phyloP scores from a whole-genome alignment of 2,888 invertebrate genomes.

The Limnephilus marmoratus region DNA sequence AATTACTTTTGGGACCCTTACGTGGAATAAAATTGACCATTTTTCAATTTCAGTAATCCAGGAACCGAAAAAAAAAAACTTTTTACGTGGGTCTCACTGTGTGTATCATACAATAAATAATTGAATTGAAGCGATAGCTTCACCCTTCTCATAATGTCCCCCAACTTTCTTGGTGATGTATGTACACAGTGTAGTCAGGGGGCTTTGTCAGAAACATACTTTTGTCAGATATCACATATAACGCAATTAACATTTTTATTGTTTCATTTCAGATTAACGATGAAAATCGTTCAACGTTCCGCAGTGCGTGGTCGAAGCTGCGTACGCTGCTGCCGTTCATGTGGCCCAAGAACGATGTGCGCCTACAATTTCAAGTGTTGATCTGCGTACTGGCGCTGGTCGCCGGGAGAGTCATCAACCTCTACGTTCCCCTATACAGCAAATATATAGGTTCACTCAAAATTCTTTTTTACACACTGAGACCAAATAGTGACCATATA shows the following conservation, averaged over 20 bases:
- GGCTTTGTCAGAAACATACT: neutral
- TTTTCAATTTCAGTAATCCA: too few relatives aligned
- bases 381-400: slow-evolving; percentile 87
- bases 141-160: too few relatives aligned
- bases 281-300: slow-evolving; percentile 86
- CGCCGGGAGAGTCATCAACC: slow-evolving; percentile 90
- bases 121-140: too few relatives aligned
- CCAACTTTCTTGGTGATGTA: neutral
- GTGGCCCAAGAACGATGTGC: slow-evolving; percentile 91
- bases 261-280: slow-evolving; percentile 67
- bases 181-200: neutral
- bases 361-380: slow-evolving; percentile 89
- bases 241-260: neutral
- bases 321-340: slow-evolving; percentile 91
- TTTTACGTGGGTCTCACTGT: too few relatives aligned
- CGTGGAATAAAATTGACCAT: too few relatives aligned
- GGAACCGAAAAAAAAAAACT: too few relatives aligned
- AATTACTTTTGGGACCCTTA: too few relatives aligned
- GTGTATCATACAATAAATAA: too few relatives aligned
- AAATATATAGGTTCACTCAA: slow-evolving; percentile 88
- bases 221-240: neutral
- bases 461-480: neutral
- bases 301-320: slow-evolving; percentile 87
- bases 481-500: too few relatives aligned
- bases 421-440: slow-evolving; percentile 95